Conservation (phyloP, 2,113 vertebrate genomes). For the Nothoprocta pentlandii region DNA sequence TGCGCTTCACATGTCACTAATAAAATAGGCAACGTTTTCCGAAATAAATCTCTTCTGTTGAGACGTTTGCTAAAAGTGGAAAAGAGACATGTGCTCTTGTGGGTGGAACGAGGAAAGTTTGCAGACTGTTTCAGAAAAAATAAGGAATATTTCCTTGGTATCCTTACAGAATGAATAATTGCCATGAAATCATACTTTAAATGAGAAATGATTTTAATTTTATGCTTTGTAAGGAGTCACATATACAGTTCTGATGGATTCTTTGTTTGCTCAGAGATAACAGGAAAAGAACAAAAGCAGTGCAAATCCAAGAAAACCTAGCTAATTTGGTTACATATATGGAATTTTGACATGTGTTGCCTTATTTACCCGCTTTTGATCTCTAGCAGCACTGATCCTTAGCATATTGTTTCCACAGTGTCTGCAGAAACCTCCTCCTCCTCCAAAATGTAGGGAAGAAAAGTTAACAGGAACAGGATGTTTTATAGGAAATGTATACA, state of each 20-base stretch:
- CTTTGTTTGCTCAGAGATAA: not conserved
- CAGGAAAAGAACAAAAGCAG: not conserved
- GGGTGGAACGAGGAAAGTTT: not conserved
- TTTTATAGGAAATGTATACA: conserved; percentile 44
- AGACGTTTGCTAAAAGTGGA: not conserved
- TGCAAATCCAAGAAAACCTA: not conserved
- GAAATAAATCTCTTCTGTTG: conserved; percentile 35
- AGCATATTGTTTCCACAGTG: conserved; percentile 38
- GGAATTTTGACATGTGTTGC: not conserved
- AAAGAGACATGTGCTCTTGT: not conserved
- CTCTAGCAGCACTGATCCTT: conserved; percentile 2
- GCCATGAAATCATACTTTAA: not conserved
- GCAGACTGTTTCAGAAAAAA: not conserved
- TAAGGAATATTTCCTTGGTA: not conserved
- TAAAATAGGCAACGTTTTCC: conserved; percentile 36
- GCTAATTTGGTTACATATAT: not conserved
- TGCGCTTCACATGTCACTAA: not conserved
- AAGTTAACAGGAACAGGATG: conserved; percentile 65
- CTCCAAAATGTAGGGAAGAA: conserved; percentile 37
- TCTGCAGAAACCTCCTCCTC: conserved; percentile 56
- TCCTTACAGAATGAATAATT: not conserved
- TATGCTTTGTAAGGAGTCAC: not conserved
- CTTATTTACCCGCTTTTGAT: not conserved
- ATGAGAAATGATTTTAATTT: not conserved
- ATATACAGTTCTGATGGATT: not conserved